A percentile compares a stretch with the other conserved stretches of the same genome.
Evolutionary conservation across 2,888 invertebrate species (phyloP).

Genomic region (Sinodicranocentrus sp.): DNA sequence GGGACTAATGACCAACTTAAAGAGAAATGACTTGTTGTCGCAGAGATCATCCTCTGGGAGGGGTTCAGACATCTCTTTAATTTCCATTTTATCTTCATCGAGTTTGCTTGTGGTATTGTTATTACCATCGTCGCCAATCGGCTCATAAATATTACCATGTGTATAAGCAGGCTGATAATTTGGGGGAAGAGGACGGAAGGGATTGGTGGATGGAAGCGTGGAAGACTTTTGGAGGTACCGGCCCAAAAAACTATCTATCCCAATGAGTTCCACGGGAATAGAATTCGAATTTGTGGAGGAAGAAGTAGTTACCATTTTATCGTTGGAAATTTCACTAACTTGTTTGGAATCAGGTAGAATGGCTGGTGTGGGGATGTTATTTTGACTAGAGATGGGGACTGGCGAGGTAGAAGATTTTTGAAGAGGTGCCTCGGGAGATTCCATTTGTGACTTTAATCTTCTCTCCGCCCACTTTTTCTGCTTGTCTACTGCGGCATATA

Average conservation of each 20-base stretch:
- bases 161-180: conserved; percentile 31
- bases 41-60: conserved; percentile 30
- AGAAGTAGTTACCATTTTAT: too few relatives aligned
- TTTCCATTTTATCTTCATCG: conserved; percentile 3
- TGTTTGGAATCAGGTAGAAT: neutral
- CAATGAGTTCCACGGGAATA: neutral
- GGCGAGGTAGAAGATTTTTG: neutral
- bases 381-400: conserved; percentile 26
- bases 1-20: conserved; percentile 54
- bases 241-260: conserved; percentile 54
- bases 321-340: too few relatives aligned
- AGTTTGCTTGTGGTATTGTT: conserved; percentile 26
- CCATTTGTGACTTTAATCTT: neutral
- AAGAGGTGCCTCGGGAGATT: neutral
- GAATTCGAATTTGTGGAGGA: neutral
- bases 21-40: conserved; percentile 71
- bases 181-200: conserved; percentile 24
- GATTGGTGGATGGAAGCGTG: conserved; percentile 1
- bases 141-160: conserved; percentile 44
- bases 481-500: conserved; percentile 74
- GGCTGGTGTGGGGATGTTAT: neutral
- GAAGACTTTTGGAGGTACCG: neutral
- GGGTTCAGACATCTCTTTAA: conserved; percentile 21
- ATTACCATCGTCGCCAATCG: conserved; percentile 26
- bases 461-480: conserved; percentile 73